Evolutionary conservation across 2,888 invertebrate species (phyloP).

Genomic region (Xanthorhoe spadicearia): DNA sequence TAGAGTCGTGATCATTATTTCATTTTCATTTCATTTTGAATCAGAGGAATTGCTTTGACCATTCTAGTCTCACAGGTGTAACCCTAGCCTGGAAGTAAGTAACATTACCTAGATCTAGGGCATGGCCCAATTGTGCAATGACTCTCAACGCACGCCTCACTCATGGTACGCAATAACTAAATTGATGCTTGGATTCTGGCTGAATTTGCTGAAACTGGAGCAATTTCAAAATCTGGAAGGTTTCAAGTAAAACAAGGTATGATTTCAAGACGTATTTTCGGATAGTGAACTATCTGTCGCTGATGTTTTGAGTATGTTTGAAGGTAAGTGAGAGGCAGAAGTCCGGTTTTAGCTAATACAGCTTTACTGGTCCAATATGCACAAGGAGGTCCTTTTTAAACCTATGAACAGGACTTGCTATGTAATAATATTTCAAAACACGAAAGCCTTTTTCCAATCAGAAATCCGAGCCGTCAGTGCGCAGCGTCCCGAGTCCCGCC

Average conservation of each 20-base stretch:
- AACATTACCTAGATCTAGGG: constrained; percentile 5
- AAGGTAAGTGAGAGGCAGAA: too few relatives aligned
- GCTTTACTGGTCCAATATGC: too few relatives aligned
- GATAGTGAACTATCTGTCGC: too few relatives aligned
- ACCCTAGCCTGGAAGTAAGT: background rate
- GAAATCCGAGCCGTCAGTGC: constrained; percentile 35
- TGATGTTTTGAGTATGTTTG: too few relatives aligned
- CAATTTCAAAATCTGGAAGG: background rate
- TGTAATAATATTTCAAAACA: background rate
- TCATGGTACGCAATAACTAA: background rate
- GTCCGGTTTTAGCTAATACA: too few relatives aligned
- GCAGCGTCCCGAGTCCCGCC: constrained; percentile 21
- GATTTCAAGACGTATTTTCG: too few relatives aligned
- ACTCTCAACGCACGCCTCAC: constrained; percentile 10
- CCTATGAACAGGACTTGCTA: too few relatives aligned
- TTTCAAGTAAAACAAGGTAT: too few relatives aligned
- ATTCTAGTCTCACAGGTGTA: background rate
- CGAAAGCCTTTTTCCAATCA: constrained; percentile 13
- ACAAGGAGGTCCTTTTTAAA: too few relatives aligned
- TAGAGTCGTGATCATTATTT: too few relatives aligned
- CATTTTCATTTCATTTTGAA: too few relatives aligned
- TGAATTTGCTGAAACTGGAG: background rate
- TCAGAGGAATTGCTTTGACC: background rate
- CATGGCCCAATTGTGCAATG: constrained; percentile 18
- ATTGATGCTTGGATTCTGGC: background rate